Base-by-base conservation (phyloP, 2,113 vertebrate genomes). In the Sander vitreus region DNA sequence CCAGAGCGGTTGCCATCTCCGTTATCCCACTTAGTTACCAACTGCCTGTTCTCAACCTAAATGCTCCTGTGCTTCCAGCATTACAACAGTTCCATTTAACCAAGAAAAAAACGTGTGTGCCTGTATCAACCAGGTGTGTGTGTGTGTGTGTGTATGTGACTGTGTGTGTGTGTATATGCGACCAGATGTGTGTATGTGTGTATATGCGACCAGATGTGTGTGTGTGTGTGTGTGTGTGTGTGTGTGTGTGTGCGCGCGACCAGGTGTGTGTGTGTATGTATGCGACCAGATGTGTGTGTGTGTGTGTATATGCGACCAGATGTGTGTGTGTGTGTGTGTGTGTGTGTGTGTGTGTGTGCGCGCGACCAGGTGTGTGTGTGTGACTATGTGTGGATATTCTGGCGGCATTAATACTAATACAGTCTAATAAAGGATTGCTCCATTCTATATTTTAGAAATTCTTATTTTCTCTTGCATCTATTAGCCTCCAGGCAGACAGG, bases 391-490 rank as follows among this genome's bases (percentile, higher is more conserved):
- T 21, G 60, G 54, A 55, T 70, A 47, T 45, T 6, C 53, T 60
- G 1, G 59, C 65, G 51, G 55, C 66, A 78, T 57, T 87, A 75
- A 91, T 78, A 57, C 60, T 87, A 75, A 91, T 78, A 57, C 57
- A 60, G 27, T 53, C 66, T 59, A 89, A 76, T 83, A 88, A 90
- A 76, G 54, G 66, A 85, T 68, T 59, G 63, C 73, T 69, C 33
- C 73, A 48, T 85, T 69, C 69, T 21, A 36, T 72, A 89, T 90
- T 91, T 81, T 55, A 57, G n/a, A 78, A 85, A 27, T 80, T 75
- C 80, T 82, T 88, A 88, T 88, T 84, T 88, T 73, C 70, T 88
- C 66, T 71, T 1, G n/a, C 58, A 83, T 73, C 64, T 87, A 86
- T 87, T 84, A 77, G 88, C 81, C 69, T 69, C 48, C 43, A 82